phyloP scores from a whole-genome alignment of 2,888 invertebrate genomes.

The Herminia tarsipennalis region DNA sequence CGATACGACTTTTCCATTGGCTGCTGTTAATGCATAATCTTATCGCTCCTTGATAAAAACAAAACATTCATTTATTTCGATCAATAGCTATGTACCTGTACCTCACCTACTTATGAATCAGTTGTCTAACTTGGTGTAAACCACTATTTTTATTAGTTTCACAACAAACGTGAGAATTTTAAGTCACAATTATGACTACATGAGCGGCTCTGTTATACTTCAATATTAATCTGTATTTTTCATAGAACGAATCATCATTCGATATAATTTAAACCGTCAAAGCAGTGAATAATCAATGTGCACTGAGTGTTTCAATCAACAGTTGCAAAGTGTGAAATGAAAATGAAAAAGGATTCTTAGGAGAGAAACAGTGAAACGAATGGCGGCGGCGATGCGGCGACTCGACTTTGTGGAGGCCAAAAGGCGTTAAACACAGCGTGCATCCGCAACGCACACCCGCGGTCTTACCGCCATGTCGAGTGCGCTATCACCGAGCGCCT shows the following conservation, averaged over 20 bases:
- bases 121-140: constrained; percentile 26
- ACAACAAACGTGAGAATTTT: constrained; percentile 11
- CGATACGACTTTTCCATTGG: constrained; percentile 58
- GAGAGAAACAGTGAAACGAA: constrained; percentile 72
- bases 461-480: constrained; percentile 70
- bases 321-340: constrained; percentile 64
- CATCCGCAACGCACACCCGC: constrained; percentile 60
- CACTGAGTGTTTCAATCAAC: constrained; percentile 49
- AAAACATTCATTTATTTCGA: constrained; percentile 60
- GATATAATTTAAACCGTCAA: constrained; percentile 15
- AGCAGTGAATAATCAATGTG: constrained; percentile 41
- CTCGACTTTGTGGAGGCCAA: constrained; percentile 57
- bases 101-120: constrained; percentile 43
- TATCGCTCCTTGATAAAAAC: constrained; percentile 75
- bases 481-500: constrained; percentile 64
- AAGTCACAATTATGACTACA: constrained; percentile 10
- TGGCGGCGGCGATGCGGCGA: constrained; percentile 68
- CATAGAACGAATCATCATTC: constrained; percentile 27
- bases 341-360: constrained; percentile 53
- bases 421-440: constrained; percentile 70
- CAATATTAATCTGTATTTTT: constrained; percentile 47
- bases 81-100: constrained; percentile 59
- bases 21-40: constrained; percentile 65
- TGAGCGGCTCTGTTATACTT: constrained; percentile 47
- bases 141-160: constrained; percentile 17